Base-by-base conservation (phyloP, 2,888 invertebrate species). In the Cryptus viduatorius region DNA sequence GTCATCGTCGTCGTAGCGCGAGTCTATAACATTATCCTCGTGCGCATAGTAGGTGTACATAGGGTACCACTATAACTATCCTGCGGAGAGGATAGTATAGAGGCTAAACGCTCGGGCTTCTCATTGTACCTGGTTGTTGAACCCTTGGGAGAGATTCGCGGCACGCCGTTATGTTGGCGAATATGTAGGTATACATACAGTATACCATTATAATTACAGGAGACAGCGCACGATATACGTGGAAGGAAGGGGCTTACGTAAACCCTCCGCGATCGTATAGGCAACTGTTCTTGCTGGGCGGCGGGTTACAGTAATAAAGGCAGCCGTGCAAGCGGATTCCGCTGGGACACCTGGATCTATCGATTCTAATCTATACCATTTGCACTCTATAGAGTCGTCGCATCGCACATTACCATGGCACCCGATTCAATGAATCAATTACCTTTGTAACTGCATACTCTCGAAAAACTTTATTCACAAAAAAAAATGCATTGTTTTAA, bases 111-210 rank as follows among this genome's bases (percentile, higher is more conserved):
- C 71, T 79, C 79, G 71, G 76, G 75, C 79, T 69, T 88, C 89
- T 90, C 90, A 92, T 92, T 92, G 91, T 92, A 85, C 89, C 87
- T 90, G 91, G 91, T 89, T 90, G 90, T 92, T 92, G 91, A 92
- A 92, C 90, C 89, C 90, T 88, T 90, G 90, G 88, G 91, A 92
- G 89, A 88, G 88, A 88, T 80, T 77, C 84, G 85, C 71, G 76
- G 86, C 86, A 84, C 85, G 84, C 86, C 87, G 86, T 84, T 88
- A 88, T 77, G 80, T 84, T 77, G 69, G 72, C 80, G 77, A 82
- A 85, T 82, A 76, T 79, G 71, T 68, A 76, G 71, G 61, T 59
- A 19, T 77, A 77, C 59, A 69, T 31, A 76, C 71, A 76, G 69
- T 72, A 59, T 77, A 77, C 77, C 84, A 84, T 84, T 84, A 81